These are phyloP conservation scores for Abrostola triplasia DNA, from an alignment of 2,888 invertebrate genomes.

Conservation along the genomic window DNA sequence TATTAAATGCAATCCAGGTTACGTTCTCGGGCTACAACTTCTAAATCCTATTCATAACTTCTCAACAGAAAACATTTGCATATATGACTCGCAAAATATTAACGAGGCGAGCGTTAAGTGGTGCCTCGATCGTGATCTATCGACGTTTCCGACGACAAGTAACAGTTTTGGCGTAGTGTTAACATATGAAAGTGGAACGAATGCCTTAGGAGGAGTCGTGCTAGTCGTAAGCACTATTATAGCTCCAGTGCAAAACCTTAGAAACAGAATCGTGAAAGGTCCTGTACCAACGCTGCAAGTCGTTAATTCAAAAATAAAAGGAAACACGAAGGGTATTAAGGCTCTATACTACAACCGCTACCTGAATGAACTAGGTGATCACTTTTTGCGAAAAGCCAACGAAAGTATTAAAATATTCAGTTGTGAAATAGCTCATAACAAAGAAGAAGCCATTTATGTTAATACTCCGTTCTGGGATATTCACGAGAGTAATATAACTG, in stretches of 20 bases:
- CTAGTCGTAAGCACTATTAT: slow-evolving; percentile 92
- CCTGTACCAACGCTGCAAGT: slow-evolving; percentile 93
- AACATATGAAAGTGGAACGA: slow-evolving; percentile 93
- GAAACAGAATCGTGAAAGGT: slow-evolving; percentile 92
- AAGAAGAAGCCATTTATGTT: slow-evolving; percentile 93
- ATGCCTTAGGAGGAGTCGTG: slow-evolving; percentile 94
- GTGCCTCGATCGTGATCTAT: slow-evolving; percentile 94
- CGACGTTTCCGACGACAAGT: slow-evolving; percentile 96
- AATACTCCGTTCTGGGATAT: slow-evolving; percentile 96
- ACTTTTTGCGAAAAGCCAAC: slow-evolving; percentile 95
- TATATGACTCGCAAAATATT: slow-evolving; percentile 92
- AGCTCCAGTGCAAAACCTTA: slow-evolving; percentile 92
- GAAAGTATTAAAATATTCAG: slow-evolving; percentile 94
- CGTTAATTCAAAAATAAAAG: slow-evolving; percentile 92
- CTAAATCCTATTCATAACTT: slow-evolving; percentile 96
- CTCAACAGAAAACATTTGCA: slow-evolving; percentile 94
- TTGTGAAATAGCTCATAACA: slow-evolving; percentile 94
- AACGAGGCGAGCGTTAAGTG: slow-evolving; percentile 91
- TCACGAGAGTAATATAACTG: slow-evolving; percentile 95
- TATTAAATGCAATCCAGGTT: slow-evolving; percentile 93
- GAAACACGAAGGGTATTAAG: slow-evolving; percentile 94
- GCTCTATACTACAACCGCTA: slow-evolving; percentile 96
- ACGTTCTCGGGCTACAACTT: slow-evolving; percentile 96
- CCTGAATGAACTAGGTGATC: slow-evolving; percentile 94
- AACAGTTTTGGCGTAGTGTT: slow-evolving; percentile 94